Conservation (phyloP, 2,888 invertebrate species). For the Ceraclea dissimilis region DNA sequence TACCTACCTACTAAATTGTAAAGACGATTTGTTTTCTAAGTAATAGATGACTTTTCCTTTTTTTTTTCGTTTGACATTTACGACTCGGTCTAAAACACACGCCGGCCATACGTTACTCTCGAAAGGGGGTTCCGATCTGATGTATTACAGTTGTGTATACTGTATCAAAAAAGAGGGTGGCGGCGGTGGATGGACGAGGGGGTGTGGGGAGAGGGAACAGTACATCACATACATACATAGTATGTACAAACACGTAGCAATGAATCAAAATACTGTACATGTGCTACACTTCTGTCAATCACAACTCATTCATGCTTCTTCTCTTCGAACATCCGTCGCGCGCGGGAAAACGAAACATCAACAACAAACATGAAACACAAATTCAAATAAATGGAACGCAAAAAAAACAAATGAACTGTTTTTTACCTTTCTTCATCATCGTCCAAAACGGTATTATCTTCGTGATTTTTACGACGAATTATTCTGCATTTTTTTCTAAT, state of each 20-base stretch:
- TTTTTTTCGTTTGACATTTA: conserved; percentile 22
- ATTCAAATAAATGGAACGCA: too few species aligned
- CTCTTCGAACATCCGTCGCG: background rate
- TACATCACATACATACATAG: conserved; percentile 3
- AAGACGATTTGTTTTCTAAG: too few species aligned
- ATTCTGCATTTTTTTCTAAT: too few species aligned
- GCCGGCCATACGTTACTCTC: background rate
- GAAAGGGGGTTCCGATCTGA: background rate
- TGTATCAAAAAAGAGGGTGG: too few species aligned
- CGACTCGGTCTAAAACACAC: conserved; percentile 14
- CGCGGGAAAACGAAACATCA: background rate
- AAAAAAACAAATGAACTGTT: too few species aligned
- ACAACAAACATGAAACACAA: background rate
- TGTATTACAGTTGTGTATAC: background rate
- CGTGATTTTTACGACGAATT: too few species aligned
- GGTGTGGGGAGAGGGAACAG: conserved; percentile 16
- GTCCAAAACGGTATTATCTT: too few species aligned
- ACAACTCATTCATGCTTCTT: background rate
- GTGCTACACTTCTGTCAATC: background rate
- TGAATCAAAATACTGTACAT: background rate
- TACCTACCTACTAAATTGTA: too few species aligned
- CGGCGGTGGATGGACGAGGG: background rate
- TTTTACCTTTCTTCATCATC: too few species aligned
- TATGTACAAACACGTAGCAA: background rate
- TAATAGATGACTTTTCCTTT: too few species aligned